These are phyloP conservation scores for Alexandromys fortis DNA, from an alignment of 2,113 vertebrate genomes.

Conservation along the genomic window DNA sequence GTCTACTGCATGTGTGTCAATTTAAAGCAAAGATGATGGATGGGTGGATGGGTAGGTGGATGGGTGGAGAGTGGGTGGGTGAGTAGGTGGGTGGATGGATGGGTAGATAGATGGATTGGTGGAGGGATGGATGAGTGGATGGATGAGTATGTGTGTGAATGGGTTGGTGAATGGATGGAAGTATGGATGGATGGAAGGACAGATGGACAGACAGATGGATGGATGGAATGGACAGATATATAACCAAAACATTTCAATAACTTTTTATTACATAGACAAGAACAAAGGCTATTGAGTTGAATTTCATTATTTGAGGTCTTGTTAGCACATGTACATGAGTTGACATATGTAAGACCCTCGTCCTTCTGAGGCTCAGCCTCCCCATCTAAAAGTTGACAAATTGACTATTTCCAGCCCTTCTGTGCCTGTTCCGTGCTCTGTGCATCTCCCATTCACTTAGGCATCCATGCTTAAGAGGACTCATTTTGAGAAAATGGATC, in stretches of 20 bases:
- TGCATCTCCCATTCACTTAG: neutral
- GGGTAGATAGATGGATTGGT: neutral
- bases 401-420: neutral
- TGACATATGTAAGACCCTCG: neutral
- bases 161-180: neutral
- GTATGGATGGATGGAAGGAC: neutral
- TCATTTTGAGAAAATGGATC: neutral
- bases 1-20: neutral
- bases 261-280: neutral
- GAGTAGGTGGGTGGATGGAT: neutral
- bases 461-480: neutral
- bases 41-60: neutral
- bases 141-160: neutral
- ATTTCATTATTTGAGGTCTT: neutral
- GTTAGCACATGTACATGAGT: neutral
- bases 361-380: neutral
- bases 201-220: neutral
- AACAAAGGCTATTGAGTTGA: neutral
- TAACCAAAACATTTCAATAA: neutral
- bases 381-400: neutral
- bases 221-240: neutral
- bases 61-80: accelerated
- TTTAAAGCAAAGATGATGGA: neutral
- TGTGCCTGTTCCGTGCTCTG: neutral
- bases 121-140: neutral